A percentile compares a stretch with the other conserved stretches of the same genome.
These are phyloP conservation scores for Alexandromys oeconomus DNA, from an alignment of 2,797 vertebrate genomes.

Conservation along the genomic window DNA sequence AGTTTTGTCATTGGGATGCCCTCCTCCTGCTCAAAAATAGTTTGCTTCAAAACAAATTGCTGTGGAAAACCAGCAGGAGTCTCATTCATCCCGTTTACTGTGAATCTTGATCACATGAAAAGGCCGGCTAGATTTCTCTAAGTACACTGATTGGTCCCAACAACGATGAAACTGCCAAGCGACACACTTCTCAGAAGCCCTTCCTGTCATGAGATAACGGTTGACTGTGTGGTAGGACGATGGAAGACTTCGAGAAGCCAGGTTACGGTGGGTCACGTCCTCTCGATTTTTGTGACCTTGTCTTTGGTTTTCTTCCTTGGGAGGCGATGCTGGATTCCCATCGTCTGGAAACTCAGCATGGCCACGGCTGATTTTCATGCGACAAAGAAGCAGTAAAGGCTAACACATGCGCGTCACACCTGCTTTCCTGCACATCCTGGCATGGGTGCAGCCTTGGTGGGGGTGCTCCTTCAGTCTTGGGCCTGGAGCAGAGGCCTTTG, in stretches of 20 bases:
- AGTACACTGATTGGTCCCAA: background rate
- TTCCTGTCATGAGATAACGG: background rate
- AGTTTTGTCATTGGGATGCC: background rate
- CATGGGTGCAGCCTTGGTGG: background rate
- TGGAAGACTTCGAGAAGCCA: background rate
- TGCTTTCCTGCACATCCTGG: background rate
- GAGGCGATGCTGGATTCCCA: background rate
- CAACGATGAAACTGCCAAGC: background rate
- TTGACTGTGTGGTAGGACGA: background rate
- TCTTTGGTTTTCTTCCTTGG: background rate
- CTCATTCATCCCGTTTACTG: background rate
- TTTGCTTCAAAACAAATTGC: background rate
- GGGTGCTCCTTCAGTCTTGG: background rate
- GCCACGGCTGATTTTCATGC: background rate
- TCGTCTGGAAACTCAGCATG: background rate
- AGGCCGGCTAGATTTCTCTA: background rate
- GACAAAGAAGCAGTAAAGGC: background rate
- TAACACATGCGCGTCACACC: fast-evolving
- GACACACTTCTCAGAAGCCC: background rate
- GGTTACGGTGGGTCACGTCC: no score
- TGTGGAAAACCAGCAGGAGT: background rate
- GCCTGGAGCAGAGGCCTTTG: background rate
- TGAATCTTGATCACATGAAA: background rate
- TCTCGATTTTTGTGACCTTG: background rate
- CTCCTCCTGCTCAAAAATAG: background rate